Evolutionary conservation across 2,888 invertebrate genomes (phyloP).

Genomic region (Coremacera marginata): DNA sequence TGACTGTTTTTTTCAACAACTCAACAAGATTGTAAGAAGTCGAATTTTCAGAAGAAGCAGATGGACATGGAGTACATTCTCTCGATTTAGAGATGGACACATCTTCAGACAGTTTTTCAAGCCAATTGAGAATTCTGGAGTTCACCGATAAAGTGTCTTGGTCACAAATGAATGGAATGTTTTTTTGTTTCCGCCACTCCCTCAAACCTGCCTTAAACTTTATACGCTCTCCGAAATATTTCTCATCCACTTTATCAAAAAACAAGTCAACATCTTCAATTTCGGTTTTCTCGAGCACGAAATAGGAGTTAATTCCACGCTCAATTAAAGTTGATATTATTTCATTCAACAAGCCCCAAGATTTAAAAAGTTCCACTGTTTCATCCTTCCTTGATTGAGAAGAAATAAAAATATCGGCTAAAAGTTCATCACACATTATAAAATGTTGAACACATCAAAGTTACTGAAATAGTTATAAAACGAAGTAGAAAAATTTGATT

Average conservation of each 20-base stretch:
- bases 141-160: conserved; percentile 27
- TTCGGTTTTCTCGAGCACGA: conserved; percentile 31
- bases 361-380: conserved; percentile 35
- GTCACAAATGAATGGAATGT: conserved; percentile 37
- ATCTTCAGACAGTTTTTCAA: conserved; percentile 39
- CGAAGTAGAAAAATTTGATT: too few relatives aligned
- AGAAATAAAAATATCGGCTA: conserved; percentile 12
- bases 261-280: conserved; percentile 30
- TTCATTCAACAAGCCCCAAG: conserved; percentile 34
- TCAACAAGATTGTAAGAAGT: conserved; percentile 35
- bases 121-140: conserved; percentile 38
- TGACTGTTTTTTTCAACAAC: conserved; percentile 34
- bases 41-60: conserved; percentile 34
- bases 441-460: too few relatives aligned
- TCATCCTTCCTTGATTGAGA: conserved; percentile 27
- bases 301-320: conserved; percentile 27
- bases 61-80: conserved; percentile 34
- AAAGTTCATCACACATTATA: too few relatives aligned
- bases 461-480: too few relatives aligned
- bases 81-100: conserved; percentile 32
- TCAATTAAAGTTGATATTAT: conserved; percentile 31
- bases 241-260: conserved; percentile 37
- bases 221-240: conserved; percentile 16
- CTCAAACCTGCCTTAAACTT: conserved; percentile 35
- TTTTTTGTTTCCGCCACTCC: conserved; percentile 33